Conservation (phyloP, 2,113 vertebrate genomes). For the Ameiurus melas region DNA sequence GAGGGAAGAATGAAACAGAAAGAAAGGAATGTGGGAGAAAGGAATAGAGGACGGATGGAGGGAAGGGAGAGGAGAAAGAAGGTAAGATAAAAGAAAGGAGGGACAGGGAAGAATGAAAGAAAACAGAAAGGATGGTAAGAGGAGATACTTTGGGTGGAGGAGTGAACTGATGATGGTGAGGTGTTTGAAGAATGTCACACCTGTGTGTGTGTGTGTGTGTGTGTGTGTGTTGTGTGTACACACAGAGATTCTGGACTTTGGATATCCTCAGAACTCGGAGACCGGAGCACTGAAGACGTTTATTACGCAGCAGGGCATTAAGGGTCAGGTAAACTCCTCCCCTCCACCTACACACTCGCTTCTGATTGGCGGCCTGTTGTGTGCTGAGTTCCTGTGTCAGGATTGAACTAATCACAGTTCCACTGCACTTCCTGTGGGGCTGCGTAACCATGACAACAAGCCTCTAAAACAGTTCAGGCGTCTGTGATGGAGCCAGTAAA, state of each 20-base stretch:
- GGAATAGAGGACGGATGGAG: neutral
- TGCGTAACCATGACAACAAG: neutral
- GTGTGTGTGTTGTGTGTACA: neutral
- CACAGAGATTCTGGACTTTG: conserved; percentile 98
- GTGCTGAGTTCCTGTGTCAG: neutral
- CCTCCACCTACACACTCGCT: neutral
- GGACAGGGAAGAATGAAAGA: neutral
- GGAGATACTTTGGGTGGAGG: neutral
- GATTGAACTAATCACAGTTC: neutral
- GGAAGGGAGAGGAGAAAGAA: neutral
- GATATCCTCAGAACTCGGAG: conserved; percentile 99
- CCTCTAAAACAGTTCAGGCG: neutral
- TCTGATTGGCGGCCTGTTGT: neutral
- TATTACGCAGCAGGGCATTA: conserved; percentile 99
- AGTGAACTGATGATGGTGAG: neutral
- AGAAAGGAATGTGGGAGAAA: neutral
- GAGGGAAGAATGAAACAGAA: neutral
- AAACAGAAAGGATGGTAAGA: neutral
- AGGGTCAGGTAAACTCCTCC: conserved; percentile 84
- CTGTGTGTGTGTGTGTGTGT: neutral
- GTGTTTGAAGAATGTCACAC: neutral
- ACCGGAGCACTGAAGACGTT: conserved; percentile 98
- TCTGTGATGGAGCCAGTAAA: neutral
- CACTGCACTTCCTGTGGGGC: neutral
- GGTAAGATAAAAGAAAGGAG: neutral